phyloP scores from a whole-genome alignment of 1,140 invertebrate genomes.

The Vollenhovia emeryi region DNA sequence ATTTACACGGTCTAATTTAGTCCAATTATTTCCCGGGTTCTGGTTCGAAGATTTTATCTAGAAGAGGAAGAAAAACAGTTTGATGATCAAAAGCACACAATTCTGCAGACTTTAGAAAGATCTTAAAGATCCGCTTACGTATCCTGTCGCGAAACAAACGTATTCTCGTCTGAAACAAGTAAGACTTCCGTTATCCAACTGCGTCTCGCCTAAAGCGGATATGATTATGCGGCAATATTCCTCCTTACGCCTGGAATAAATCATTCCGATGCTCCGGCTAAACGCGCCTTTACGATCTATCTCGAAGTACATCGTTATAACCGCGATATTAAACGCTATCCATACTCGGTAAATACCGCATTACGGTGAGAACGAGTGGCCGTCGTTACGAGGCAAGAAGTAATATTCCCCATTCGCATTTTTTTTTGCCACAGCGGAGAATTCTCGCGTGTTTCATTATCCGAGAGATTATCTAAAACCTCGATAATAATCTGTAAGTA shows the following conservation, averaged over 20 bases:
- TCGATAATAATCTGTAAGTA: slow-evolving; percentile 52
- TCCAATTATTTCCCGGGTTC: not conserved
- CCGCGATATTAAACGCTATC: slow-evolving; percentile 27
- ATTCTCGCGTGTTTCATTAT: slow-evolving; percentile 38
- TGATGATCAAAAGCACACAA: not conserved
- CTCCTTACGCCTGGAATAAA: slow-evolving; percentile 1
- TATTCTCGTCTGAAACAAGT: not conserved
- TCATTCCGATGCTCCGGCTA: slow-evolving; percentile 7
- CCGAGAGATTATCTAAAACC: slow-evolving; percentile 45
- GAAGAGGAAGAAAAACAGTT: not conserved
- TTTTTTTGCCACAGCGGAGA: not conserved
- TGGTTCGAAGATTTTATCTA: not conserved
- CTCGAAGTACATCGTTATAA: not conserved
- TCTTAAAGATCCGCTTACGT: not conserved
- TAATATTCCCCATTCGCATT: slow-evolving; percentile 28
- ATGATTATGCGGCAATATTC: not conserved
- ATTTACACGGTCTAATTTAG: not conserved
- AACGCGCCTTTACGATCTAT: not conserved
- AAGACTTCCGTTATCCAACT: not conserved
- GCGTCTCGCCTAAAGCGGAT: not conserved
- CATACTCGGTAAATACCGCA: slow-evolving; percentile 3
- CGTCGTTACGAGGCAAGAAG: not conserved
- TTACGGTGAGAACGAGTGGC: not conserved
- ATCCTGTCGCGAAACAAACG: not conserved
- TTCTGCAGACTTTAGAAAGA: not conserved